Percentiles rank a stretch among this genome's conserved stretches.
phyloP scores from a whole-genome alignment of 2,888 invertebrate species.

The Corythucha ciliata region DNA sequence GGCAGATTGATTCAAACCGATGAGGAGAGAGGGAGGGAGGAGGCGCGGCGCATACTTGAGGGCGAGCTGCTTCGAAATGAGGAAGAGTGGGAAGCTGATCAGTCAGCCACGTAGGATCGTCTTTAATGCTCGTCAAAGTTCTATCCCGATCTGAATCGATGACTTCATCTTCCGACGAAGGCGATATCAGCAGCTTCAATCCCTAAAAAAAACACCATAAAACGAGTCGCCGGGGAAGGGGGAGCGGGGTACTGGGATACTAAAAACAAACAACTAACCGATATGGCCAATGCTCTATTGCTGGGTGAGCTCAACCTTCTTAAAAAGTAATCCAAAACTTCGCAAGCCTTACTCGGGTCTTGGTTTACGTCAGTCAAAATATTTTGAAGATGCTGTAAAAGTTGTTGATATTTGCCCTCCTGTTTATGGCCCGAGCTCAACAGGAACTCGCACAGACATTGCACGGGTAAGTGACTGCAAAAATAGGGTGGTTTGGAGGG shows the following conservation, averaged over 20 bases:
- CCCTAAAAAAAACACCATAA: conserved; percentile 45
- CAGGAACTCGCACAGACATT: conserved; percentile 92
- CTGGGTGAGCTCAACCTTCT: conserved; percentile 70
- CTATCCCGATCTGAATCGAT: conserved; percentile 40
- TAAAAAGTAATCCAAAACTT: conserved; percentile 83
- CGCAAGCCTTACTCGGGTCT: conserved; percentile 58
- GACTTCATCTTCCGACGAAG: conserved; percentile 44
- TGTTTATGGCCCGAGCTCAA: conserved; percentile 56
- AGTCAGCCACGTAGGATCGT: conserved; percentile 48
- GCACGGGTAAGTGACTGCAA: conserved; percentile 82
- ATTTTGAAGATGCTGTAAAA: conserved; percentile 54
- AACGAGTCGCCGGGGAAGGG: background rate
- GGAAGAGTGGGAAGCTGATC: conserved; percentile 61
- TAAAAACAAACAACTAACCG: conserved; percentile 41
- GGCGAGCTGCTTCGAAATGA: conserved; percentile 63
- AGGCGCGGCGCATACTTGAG: conserved; percentile 49
- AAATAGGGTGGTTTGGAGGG: background rate
- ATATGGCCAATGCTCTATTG: conserved; percentile 66
- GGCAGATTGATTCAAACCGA: background rate
- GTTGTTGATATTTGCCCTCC: conserved; percentile 67
- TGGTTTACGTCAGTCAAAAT: conserved; percentile 48
- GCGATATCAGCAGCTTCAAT: conserved; percentile 58
- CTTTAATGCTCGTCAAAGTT: conserved; percentile 37
- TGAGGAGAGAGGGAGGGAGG: background rate
- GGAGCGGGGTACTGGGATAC: background rate